Evolutionary conservation across 2,888 invertebrate species (phyloP).

Genomic region (Spialia ferax): DNA sequence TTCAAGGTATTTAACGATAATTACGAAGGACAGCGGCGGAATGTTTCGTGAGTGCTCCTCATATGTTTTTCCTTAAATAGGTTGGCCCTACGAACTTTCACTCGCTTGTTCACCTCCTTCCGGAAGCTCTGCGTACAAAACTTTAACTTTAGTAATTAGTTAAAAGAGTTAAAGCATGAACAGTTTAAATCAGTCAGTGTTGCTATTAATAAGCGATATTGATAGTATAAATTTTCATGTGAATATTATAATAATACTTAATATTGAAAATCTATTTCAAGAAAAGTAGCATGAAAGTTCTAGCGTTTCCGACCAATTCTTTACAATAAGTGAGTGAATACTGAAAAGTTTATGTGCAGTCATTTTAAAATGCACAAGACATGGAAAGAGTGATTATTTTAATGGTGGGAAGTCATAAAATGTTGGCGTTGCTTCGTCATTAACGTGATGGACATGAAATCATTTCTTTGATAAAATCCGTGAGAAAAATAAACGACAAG

Average conservation of each 20-base stretch:
- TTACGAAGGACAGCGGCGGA: too few relatives aligned
- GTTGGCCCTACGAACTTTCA: too few relatives aligned
- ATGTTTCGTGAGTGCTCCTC: too few relatives aligned
- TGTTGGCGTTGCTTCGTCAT: slow-evolving; percentile 71
- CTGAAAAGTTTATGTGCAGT: slow-evolving; percentile 44
- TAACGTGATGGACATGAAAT: slow-evolving; percentile 72
- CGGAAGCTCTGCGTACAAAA: too few relatives aligned
- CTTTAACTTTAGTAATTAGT: too few relatives aligned
- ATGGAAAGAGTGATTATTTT: slow-evolving; percentile 79
- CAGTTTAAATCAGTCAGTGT: too few relatives aligned
- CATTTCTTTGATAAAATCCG: slow-evolving; percentile 59
- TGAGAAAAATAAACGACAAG: slow-evolving; percentile 10
- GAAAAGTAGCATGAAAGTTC: neutral
- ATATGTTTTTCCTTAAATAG: too few relatives aligned
- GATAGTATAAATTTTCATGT: too few relatives aligned
- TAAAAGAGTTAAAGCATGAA: too few relatives aligned
- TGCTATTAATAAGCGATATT: too few relatives aligned
- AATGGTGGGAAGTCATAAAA: slow-evolving; percentile 77
- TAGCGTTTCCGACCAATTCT: slow-evolving; percentile 20
- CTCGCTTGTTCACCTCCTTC: too few relatives aligned
- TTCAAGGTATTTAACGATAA: too few relatives aligned
- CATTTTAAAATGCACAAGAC: slow-evolving; percentile 67
- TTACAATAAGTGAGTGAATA: slow-evolving; percentile 42
- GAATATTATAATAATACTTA: neutral
- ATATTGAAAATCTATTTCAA: neutral